Base-by-base conservation (phyloP, 2,797 vertebrate species). In the Nasua narica region DNA sequence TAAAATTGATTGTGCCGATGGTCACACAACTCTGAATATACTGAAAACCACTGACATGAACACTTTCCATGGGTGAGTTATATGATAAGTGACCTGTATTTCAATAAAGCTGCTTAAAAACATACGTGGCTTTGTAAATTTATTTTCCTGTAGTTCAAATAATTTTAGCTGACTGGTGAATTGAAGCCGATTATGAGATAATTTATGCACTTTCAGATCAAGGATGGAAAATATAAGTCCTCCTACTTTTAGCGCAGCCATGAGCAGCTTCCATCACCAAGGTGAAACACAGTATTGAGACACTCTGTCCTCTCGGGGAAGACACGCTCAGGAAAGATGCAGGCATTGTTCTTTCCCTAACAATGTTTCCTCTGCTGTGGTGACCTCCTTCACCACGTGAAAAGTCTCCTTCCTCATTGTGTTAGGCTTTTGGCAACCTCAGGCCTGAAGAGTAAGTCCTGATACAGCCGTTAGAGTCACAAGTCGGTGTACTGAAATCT, bases 141-240 rank as follows among this genome's bases (percentile, higher is more conserved):
- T 87, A 65, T 60, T 90, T 97, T 95, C 43, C 60, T 54, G 13
- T 70, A 77, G 48, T 4, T 92, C 52, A 88, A 78, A 60, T 79
- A 69, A 69, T 81, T 76, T 77, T 70, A 94, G 67, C 19, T 92
- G 43, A 43, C 6, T 19, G n/a, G 32, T 62, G 37, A 77, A 65
- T 4, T 84, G 16, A 16, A 82, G 58, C 60, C 72, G 7, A 72
- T 46, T 48, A 72, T 50, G 74, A 60, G 54, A 67, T 84, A 40
- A 87, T 85, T 85, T 60, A 65, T 1, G 43, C 32, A 37, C 12
- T 79, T 50, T 84, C 35, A 91, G 40, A 70, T 76, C 27, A 85
- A 58, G 56, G 40, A 92, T n/a, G 18, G 62, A 35, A 32, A 40
- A 48, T 29, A 19, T 14, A 79, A 27, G 50, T 54, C 72, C 58